Conservation (phyloP, 2,888 invertebrate genomes). For the Cephus pygmeus region DNA sequence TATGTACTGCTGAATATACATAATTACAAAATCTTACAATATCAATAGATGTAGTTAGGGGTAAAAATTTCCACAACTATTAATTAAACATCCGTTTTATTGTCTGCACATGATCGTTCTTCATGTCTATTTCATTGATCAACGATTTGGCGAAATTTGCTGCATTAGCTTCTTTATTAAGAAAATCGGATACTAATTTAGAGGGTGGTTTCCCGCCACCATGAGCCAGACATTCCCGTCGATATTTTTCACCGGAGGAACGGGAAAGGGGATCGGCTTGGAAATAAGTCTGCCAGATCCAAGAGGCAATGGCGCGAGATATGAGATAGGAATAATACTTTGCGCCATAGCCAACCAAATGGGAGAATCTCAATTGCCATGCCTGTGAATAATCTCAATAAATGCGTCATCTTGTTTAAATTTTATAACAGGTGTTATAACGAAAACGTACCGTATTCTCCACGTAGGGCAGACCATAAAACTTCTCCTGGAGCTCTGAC, state of each 20-base stretch:
- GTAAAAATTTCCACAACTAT: no score
- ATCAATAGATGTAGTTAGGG: no score
- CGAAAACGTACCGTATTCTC: conserved; percentile 77
- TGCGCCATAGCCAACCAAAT: conserved; percentile 97
- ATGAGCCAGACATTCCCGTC: conserved; percentile 81
- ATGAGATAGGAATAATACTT: conserved; percentile 98
- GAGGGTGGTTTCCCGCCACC: conserved; percentile 90
- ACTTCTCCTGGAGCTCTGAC: conserved; percentile 80
- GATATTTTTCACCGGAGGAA: conserved; percentile 81
- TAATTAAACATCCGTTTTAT: conserved; percentile 35
- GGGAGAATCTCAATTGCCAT: conserved; percentile 96
- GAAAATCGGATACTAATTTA: conserved; percentile 81
- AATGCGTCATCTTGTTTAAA: not conserved
- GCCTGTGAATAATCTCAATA: conserved; percentile 69
- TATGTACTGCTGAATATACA: no score
- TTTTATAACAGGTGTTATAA: conserved; percentile 1
- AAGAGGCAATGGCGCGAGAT: conserved; percentile 91
- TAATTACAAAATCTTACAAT: no score
- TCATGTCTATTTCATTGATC: conserved; percentile 78
- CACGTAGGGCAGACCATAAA: conserved; percentile 89
- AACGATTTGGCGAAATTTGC: conserved; percentile 83
- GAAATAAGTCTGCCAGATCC: conserved; percentile 93
- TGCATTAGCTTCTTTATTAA: conserved; percentile 82
- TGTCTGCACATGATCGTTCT: conserved; percentile 67
- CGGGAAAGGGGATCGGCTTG: conserved; percentile 81